Evolutionary conservation across 2,113 vertebrate species (phyloP).

Genomic region (Numenius arquata): DNA sequence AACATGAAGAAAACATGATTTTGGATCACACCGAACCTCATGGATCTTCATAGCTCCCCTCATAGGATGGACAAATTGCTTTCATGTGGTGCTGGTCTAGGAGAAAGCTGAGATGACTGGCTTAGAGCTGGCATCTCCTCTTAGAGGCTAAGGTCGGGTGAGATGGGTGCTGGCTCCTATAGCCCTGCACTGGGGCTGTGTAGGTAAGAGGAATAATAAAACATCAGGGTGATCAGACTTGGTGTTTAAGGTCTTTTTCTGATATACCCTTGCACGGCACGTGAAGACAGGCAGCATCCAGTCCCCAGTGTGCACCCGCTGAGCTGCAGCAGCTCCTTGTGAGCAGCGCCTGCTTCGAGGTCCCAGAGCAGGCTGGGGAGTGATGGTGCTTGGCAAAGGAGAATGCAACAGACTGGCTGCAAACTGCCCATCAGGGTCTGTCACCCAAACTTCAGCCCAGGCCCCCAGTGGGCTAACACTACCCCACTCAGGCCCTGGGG

Average conservation of each 20-base stretch:
- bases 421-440: rapidly evolving
- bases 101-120: background rate
- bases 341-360: background rate
- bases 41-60: background rate
- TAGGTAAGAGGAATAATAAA: background rate
- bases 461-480: background rate
- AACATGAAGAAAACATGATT: background rate
- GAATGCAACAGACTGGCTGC: background rate
- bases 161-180: background rate
- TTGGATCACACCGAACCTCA: background rate
- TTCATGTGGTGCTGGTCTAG: background rate
- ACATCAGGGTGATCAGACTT: background rate
- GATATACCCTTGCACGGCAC: background rate
- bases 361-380: background rate
- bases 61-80: background rate
- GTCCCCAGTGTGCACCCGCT: background rate
- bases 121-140: background rate
- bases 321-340: background rate
- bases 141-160: background rate
- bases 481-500: background rate
- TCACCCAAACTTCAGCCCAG: background rate
- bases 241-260: background rate
- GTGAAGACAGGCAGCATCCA: background rate
- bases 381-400: background rate
- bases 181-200: background rate